A percentile compares a stretch with the other conserved stretches of the same genome.
Evolutionary conservation across 2,888 invertebrate genomes (phyloP).

Genomic region (Drosophila anomalata): DNA sequence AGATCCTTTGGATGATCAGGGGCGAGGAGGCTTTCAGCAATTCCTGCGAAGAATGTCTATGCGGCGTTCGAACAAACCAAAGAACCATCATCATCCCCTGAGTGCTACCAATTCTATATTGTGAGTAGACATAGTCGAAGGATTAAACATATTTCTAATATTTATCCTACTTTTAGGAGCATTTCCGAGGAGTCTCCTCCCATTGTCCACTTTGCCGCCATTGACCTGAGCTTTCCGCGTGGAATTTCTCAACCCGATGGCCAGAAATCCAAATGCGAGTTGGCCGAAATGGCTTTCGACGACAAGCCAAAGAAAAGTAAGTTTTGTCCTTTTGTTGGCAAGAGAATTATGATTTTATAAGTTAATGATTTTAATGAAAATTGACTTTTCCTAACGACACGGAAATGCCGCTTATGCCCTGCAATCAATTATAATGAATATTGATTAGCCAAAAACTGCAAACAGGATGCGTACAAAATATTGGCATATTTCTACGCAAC

Average conservation of each 20-base stretch:
- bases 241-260: constrained; percentile 51
- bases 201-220: constrained; percentile 63
- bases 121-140: constrained; percentile 66
- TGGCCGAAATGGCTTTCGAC: constrained; percentile 6
- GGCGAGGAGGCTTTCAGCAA: constrained; percentile 81
- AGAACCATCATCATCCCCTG: constrained; percentile 71
- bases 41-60: constrained; percentile 83
- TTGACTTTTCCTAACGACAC: constrained; percentile 1
- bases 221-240: constrained; percentile 53
- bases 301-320: constrained; percentile 62
- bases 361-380: constrained; percentile 6
- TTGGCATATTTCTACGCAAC: constrained; percentile 48
- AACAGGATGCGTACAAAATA: constrained; percentile 52
- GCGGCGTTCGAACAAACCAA: constrained; percentile 80
- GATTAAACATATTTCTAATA: background rate
- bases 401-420: background rate
- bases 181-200: constrained; percentile 77
- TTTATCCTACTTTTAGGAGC: constrained; percentile 57
- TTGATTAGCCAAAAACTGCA: constrained; percentile 61
- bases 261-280: constrained; percentile 51
- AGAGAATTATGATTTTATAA: background rate
- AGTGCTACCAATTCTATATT: constrained; percentile 83
- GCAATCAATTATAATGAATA: constrained; percentile 62
- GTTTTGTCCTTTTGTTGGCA: constrained; percentile 38
- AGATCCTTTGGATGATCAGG: constrained; percentile 28